A percentile compares a stretch with the other conserved stretches of the same genome.
These are phyloP conservation scores for Threskiornis aethiopicus DNA, from an alignment of 2,797 vertebrate genomes.

Conservation along the genomic window DNA sequence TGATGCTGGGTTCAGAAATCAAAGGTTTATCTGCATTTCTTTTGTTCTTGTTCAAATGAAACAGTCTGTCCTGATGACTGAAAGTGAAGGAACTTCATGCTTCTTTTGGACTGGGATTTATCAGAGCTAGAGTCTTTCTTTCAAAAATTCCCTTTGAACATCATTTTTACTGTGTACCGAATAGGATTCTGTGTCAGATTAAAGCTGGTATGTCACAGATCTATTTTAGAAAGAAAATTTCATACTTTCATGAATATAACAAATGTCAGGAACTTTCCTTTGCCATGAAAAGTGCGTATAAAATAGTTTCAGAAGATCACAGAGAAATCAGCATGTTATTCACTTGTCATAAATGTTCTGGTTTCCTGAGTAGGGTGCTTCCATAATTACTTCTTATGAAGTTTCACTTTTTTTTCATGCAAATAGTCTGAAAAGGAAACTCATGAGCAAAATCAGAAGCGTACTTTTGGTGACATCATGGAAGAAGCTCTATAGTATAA, in stretches of 20 bases:
- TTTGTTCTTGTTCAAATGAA: background rate
- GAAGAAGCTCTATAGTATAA: background rate
- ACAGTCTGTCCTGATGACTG: background rate
- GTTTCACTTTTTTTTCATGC: background rate
- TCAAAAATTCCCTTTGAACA: conserved; percentile 22
- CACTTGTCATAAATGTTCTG: background rate
- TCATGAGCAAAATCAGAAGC: background rate
- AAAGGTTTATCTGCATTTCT: background rate
- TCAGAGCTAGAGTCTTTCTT: background rate
- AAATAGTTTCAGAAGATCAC: conserved; percentile 2
- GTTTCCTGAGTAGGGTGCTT: background rate
- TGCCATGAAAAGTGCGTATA: background rate
- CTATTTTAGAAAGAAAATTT: conserved; percentile 24
- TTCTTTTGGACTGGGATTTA: background rate
- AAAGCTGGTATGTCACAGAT: background rate
- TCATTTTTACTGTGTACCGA: background rate
- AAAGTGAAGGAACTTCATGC: background rate
- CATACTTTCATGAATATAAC: background rate
- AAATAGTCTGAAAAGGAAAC: background rate
- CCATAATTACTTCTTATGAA: background rate
- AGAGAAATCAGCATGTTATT: background rate
- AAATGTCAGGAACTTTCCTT: background rate
- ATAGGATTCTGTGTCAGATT: background rate
- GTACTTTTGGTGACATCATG: background rate
- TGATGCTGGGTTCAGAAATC: background rate